Evolutionary conservation across 2,113 vertebrate genomes (phyloP).

Genomic region (Cathartes aura): DNA sequence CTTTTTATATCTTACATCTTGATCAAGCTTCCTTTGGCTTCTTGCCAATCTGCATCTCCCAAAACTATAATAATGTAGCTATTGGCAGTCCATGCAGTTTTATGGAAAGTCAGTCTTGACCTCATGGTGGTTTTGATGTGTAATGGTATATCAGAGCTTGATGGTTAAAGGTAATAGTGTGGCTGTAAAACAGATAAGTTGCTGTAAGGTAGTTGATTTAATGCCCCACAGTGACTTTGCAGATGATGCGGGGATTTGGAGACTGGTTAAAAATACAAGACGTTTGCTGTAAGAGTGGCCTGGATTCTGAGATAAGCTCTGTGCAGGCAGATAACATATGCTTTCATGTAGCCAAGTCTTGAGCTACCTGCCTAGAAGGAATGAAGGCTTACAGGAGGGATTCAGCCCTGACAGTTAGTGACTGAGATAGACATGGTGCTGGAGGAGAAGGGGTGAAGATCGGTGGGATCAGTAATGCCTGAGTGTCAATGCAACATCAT

Average conservation of each 20-base stretch:
- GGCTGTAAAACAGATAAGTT: background rate
- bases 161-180: background rate
- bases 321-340: background rate
- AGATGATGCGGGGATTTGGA: background rate
- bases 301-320: slow-evolving; percentile 1
- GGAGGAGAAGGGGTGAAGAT: background rate
- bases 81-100: background rate
- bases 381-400: background rate
- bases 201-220: background rate
- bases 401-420: background rate
- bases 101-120: background rate
- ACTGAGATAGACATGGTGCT: rapidly evolving
- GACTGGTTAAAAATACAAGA: background rate
- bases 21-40: background rate
- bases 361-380: background rate
- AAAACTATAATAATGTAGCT: background rate
- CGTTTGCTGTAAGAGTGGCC: background rate
- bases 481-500: background rate
- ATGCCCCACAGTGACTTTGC: background rate
- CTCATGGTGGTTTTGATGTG: background rate
- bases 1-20: background rate
- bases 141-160: background rate
- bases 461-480: background rate
- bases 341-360: background rate
- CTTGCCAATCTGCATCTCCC: background rate